Conservation (phyloP, 2,113 vertebrate species). For the Eclectus roratus region DNA sequence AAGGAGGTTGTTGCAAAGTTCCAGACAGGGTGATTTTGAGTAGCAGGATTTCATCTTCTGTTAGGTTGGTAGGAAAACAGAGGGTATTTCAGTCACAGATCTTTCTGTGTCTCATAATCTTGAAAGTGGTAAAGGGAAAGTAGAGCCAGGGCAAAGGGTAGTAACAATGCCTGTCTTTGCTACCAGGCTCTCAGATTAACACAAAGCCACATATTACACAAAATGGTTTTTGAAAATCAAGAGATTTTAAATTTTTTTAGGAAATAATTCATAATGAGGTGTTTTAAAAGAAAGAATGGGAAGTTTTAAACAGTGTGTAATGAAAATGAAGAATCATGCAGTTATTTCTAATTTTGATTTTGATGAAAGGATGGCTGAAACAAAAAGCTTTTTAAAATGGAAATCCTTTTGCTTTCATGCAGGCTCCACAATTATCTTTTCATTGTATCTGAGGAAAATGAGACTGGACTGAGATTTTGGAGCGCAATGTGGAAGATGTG, state of each 20-base stretch:
- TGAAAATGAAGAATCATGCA: neutral
- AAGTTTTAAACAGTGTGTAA: neutral
- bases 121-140: neutral
- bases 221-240: neutral
- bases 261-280: neutral
- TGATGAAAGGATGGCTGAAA: neutral
- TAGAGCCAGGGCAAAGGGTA: neutral
- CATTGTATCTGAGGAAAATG: neutral
- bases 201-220: neutral
- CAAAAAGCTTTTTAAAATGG: neutral
- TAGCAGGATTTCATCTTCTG: neutral
- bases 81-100: neutral
- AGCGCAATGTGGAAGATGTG: neutral
- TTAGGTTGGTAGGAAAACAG: neutral
- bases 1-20: neutral
- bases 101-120: neutral
- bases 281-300: neutral
- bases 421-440: neutral
- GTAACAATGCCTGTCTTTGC: neutral
- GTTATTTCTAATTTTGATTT: neutral
- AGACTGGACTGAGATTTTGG: neutral
- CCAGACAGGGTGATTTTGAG: neutral
- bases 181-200: neutral
- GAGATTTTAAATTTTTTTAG: neutral
- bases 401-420: neutral